A percentile compares a stretch with the other conserved stretches of the same genome.
Conservation (phyloP, 2,797 vertebrate species). For the Centroberyx gerrardi region DNA sequence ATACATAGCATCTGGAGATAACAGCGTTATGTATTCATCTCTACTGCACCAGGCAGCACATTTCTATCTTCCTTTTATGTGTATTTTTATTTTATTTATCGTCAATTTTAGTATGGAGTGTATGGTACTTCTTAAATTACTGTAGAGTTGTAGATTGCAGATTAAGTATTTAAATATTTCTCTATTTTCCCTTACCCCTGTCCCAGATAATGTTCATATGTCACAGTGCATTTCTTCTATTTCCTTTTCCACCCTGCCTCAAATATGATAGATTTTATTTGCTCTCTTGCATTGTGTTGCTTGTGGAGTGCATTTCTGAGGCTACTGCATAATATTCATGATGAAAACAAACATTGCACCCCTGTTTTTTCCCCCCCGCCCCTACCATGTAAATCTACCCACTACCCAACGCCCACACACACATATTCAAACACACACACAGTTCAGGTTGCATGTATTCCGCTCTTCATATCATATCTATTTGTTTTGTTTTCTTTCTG, state of each 20-base stretch:
- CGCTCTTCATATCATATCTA: neutral
- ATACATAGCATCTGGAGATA: neutral
- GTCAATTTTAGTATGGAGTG: slow-evolving; percentile 4
- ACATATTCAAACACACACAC: neutral
- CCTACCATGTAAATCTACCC: neutral
- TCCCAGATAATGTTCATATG: slow-evolving; percentile 11
- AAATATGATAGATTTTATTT: slow-evolving; percentile 18
- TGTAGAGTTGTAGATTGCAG: slow-evolving; percentile 12
- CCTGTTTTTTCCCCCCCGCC: neutral
- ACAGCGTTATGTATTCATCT: slow-evolving; percentile 9
- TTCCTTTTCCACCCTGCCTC: slow-evolving; percentile 20
- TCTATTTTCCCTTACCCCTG: slow-evolving; percentile 4
- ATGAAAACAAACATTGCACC: neutral
- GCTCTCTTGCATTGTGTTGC: slow-evolving; percentile 12
- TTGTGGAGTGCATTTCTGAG: slow-evolving; percentile 7
- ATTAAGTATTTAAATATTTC: slow-evolving; percentile 26
- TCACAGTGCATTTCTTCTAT: slow-evolving; percentile 28
- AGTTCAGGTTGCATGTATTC: neutral
- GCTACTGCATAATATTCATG: neutral
- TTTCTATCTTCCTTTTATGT: slow-evolving; percentile 19
- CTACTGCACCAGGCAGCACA: neutral
- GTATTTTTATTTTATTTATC: neutral
- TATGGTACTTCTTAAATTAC: slow-evolving; percentile 21
- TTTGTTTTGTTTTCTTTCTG: neutral
- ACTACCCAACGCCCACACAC: neutral